Base-by-base conservation (phyloP, 2,888 invertebrate genomes). In the Plagodis dolabraria region DNA sequence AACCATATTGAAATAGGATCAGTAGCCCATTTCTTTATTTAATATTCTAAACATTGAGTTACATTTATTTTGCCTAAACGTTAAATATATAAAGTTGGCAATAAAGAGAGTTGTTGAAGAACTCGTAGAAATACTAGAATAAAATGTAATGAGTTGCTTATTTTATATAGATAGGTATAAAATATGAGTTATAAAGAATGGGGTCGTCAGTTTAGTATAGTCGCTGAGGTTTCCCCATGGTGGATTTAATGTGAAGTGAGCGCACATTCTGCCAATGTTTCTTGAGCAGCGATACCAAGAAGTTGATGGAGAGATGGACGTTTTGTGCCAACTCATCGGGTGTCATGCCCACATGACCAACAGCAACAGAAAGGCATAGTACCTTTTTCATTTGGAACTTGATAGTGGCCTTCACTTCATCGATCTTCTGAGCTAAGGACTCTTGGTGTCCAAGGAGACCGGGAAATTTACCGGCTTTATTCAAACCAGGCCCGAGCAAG, bases 381-480 rank as follows among this genome's bases (percentile, higher is more conserved):
- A 99, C 98, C 96, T 99, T 99, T 94, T 99, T 99, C 99, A 99
- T 99, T 93, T 99, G 99, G 94, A 99, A 99, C 93, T 99, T 99
- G 93, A 99, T 99, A 74, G 99, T 99, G 7, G 98, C 98, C 83
- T 99, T 99, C 66, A 99, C 98, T 93, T 99, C 99, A 91, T 99
- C 99, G 71, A 99, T 97, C 91, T 99, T 99, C 77, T 94, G 95
- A 57, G 95, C 95, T 97, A 99, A 98, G 12, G 98, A 97, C 90
- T 99, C 99, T 83, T 97, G 97, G 86, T 99, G 99, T 60, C 99
- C 97, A 63, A 99, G 94, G 58, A 99, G 96, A 89, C 99, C 98
- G 92, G 99, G 99, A 94, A 99, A 99, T 94, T 99, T 99, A 86
- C 99, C 99, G 64, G 99, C 99, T 92, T 99, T 99, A 95, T 99